phyloP scores from a whole-genome alignment of 2,797 vertebrate genomes.

The Ciconia nigra region DNA sequence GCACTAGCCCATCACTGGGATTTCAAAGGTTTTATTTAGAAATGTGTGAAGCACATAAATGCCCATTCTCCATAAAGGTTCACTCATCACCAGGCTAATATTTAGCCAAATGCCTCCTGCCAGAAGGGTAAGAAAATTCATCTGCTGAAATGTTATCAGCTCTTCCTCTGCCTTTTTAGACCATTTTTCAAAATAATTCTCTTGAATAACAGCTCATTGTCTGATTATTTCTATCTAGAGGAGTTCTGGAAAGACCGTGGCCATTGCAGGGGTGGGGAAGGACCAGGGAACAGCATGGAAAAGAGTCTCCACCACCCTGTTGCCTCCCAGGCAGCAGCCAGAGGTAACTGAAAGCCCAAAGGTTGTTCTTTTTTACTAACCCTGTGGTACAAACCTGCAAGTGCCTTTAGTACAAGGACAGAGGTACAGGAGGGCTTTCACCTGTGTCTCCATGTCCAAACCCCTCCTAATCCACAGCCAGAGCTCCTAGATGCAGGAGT shows the following conservation, averaged over 20 bases:
- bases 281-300: neutral
- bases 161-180: neutral
- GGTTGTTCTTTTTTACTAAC: neutral
- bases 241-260: neutral
- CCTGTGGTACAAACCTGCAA: neutral
- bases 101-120: neutral
- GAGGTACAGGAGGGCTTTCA: neutral
- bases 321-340: neutral
- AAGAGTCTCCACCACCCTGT: neutral
- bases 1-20: neutral
- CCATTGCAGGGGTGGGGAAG: neutral
- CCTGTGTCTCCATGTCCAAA: neutral
- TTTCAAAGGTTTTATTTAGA: neutral
- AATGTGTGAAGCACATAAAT: neutral
- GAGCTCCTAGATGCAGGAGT: neutral
- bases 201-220: neutral
- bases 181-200: neutral
- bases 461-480: neutral
- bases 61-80: neutral
- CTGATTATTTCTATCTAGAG: neutral
- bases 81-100: neutral
- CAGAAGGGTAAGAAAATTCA: neutral
- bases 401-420: neutral
- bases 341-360: neutral
- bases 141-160: neutral